phyloP scores from a whole-genome alignment of 64 coral and sea anemone genomes.

The Actinia tenebrosa region DNA sequence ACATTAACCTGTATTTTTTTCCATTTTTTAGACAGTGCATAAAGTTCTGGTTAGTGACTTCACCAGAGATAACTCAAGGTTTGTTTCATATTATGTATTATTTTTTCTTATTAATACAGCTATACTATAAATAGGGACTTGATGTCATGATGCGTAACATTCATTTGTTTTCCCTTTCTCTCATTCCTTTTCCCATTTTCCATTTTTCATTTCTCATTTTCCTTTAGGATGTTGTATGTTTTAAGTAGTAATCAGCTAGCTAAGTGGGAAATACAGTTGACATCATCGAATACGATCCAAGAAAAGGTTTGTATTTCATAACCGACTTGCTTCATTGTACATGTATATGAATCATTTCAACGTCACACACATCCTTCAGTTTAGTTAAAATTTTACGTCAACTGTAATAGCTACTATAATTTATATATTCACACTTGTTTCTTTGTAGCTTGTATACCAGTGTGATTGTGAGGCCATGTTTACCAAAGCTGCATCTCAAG shows the following conservation, averaged over 20 bases:
- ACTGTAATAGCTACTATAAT: too few species aligned
- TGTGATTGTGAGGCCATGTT: constrained; percentile 39
- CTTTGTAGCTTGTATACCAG: constrained; percentile 31
- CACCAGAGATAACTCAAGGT: constrained; percentile 39
- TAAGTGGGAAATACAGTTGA: constrained; percentile 36
- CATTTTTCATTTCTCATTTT: neutral
- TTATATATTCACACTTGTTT: neutral
- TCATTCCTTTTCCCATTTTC: neutral
- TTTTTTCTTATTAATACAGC: neutral
- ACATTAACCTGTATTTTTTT: neutral
- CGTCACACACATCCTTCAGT: too few species aligned
- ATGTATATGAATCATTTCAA: too few species aligned
- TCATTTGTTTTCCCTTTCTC: neutral
- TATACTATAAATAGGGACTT: too few species aligned
- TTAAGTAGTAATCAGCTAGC: constrained; percentile 51
- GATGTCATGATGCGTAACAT: neutral
- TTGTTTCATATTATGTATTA: neutral
- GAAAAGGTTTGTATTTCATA: constrained; percentile 47
- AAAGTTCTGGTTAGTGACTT: constrained; percentile 42
- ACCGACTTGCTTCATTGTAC: too few species aligned
- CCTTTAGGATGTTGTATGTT: constrained; percentile 47
- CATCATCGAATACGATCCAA: constrained; percentile 13
- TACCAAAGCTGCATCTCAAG: constrained; percentile 15
- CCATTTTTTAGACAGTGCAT: constrained; percentile 20
- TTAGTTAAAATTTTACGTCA: too few species aligned